phyloP scores from a whole-genome alignment of 2,113 vertebrate species.

The Dryoscopus gambensis region DNA sequence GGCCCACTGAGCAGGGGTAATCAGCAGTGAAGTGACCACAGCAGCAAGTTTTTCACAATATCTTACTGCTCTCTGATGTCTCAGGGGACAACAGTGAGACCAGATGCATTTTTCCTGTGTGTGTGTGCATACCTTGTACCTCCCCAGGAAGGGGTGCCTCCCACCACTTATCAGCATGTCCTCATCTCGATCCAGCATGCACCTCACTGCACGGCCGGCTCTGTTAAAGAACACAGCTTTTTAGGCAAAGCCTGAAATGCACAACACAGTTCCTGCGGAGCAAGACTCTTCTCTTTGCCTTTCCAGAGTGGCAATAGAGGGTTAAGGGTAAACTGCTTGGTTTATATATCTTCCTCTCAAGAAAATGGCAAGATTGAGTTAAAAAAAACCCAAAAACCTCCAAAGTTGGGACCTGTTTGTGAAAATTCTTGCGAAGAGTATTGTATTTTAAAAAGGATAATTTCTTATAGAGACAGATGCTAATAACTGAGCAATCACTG shows the following conservation, averaged over 20 bases:
- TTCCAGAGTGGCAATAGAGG: neutral
- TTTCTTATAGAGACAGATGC: neutral
- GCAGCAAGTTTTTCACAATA: neutral
- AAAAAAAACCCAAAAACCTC: neutral
- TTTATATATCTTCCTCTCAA: neutral
- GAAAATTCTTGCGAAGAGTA: neutral
- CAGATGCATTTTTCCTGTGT: neutral
- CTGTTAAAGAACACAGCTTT: constrained; percentile 55
- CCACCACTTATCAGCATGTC: constrained; percentile 95
- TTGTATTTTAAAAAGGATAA: neutral
- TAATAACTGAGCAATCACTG: neutral
- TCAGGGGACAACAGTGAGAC: neutral
- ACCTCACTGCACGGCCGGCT: constrained; percentile 83
- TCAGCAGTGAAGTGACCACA: neutral
- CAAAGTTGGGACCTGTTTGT: neutral
- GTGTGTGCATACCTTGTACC: constrained; percentile 81
- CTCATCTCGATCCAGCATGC: constrained; percentile 93
- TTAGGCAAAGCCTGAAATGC: neutral
- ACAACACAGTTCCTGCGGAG: neutral
- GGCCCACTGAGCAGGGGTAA: neutral
- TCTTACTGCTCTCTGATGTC: neutral
- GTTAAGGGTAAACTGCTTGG: neutral
- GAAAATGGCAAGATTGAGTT: neutral
- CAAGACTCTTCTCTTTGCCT: neutral
- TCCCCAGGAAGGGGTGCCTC: constrained; percentile 88